Conservation (phyloP, 2,113 vertebrate genomes). For the Microcebus griseorufus region DNA sequence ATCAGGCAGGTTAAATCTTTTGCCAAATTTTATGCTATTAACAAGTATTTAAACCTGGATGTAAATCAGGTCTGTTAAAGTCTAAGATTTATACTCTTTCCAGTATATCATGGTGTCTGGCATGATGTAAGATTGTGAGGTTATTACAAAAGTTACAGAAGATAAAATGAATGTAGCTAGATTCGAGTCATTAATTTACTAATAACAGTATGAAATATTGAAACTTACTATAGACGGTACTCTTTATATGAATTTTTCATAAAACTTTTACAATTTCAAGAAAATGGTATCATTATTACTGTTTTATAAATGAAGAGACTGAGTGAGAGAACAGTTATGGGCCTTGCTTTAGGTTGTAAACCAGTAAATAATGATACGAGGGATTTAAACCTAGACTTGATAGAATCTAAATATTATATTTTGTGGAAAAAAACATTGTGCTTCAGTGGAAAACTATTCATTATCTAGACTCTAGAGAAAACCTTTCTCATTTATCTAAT, state of each 20-base stretch:
- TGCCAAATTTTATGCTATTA: background rate
- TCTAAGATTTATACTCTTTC: background rate
- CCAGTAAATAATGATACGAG: background rate
- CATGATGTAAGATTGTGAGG: background rate
- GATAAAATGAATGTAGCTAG: background rate
- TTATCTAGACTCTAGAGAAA: background rate
- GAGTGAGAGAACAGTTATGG: background rate
- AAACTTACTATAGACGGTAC: background rate
- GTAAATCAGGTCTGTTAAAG: background rate
- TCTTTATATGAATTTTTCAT: background rate
- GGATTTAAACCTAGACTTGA: background rate
- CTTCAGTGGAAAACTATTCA: background rate
- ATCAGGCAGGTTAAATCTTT: background rate
- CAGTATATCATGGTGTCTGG: background rate
- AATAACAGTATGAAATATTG: background rate
- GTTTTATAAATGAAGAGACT: background rate
- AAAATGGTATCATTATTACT: background rate
- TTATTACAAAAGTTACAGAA: background rate
- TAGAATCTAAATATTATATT: background rate
- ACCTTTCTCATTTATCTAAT: background rate
- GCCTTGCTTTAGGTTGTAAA: background rate
- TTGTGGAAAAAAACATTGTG: background rate
- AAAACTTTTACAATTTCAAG: background rate
- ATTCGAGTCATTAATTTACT: background rate
- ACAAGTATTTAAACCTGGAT: background rate